Conservation (phyloP, 35 echinoderm and acorn worm genomes). For the Holothuria glaberrima region DNA sequence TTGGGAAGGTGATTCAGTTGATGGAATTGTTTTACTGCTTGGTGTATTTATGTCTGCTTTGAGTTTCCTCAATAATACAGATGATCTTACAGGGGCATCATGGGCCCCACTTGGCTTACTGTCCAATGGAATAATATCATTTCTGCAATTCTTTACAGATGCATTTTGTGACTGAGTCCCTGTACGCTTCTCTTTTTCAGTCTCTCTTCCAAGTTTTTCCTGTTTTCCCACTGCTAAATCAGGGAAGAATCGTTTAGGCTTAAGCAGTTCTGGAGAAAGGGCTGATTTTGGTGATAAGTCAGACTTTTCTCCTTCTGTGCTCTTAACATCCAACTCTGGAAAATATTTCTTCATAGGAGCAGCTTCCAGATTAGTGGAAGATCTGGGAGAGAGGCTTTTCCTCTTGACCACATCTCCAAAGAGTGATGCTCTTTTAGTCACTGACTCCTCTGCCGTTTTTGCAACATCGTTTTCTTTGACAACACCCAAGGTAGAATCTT, state of each 20-base stretch:
- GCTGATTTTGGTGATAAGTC: not conserved
- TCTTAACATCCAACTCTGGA: not conserved
- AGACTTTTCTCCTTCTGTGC: not conserved
- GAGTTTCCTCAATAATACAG: conserved; percentile 18
- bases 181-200: too few relatives aligned
- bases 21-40: not conserved
- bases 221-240: not conserved
- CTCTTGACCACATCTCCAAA: conserved; percentile 74
- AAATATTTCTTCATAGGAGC: not conserved
- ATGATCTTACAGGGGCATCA: not conserved
- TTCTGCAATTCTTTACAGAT: not conserved
- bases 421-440: conserved; percentile 65
- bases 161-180: not conserved
- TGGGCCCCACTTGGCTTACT: too few relatives aligned
- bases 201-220: not conserved
- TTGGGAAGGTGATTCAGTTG: not conserved
- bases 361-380: conserved; percentile 22
- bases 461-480: not conserved
- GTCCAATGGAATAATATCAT: too few relatives aligned
- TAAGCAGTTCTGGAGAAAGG: not conserved
- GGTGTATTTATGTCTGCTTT: conserved; percentile 18
- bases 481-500: not conserved
- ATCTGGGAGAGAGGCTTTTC: conserved; percentile 56
- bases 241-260: conserved; percentile 8
- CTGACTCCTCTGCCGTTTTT: conserved; percentile 14